Percentiles rank a stretch among this genome's conserved stretches.
phyloP scores from a whole-genome alignment of 2,888 invertebrate species.

The Synanthedon vespiformis region DNA sequence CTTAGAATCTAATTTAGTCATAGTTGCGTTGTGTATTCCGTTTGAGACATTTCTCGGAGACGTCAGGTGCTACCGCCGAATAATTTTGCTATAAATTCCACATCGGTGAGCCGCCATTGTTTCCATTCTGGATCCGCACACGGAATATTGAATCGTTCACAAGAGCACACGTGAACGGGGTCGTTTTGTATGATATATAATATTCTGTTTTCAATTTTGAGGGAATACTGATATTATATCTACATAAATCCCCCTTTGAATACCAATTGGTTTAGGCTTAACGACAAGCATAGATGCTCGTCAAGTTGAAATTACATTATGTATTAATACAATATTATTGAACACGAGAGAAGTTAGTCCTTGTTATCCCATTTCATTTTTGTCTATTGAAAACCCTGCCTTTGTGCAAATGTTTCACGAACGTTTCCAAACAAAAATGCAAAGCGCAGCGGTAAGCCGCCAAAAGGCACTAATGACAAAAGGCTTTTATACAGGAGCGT shows the following conservation, averaged over 20 bases:
- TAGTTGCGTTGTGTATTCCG: too few species aligned
- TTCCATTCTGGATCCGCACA: conserved; percentile 6
- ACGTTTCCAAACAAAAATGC: not conserved
- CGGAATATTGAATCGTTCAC: conserved; percentile 3
- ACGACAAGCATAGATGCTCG: too few species aligned
- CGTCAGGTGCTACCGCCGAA: conserved; percentile 9
- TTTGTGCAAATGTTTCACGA: not conserved
- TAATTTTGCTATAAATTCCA: conserved; percentile 16
- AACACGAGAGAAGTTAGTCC: too few species aligned
- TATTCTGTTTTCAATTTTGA: too few species aligned
- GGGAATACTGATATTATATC: too few species aligned
- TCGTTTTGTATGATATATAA: not conserved
- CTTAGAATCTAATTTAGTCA: too few species aligned
- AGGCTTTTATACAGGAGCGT: not conserved
- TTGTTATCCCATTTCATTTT: not conserved
- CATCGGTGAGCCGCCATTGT: conserved; percentile 12
- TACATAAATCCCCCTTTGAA: too few species aligned
- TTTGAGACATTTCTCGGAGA: conserved; percentile 1
- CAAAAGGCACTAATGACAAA: not conserved
- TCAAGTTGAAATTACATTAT: too few species aligned
- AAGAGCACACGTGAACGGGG: not conserved
- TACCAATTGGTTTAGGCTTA: too few species aligned
- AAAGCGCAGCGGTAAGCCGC: not conserved
- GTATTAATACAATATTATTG: too few species aligned
- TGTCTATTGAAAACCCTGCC: not conserved